Percentiles rank a stretch among this genome's conserved stretches.
These are phyloP conservation scores for Eleutherodactylus coqui DNA, from an alignment of 2,797 vertebrate species.

Conservation along the genomic window DNA sequence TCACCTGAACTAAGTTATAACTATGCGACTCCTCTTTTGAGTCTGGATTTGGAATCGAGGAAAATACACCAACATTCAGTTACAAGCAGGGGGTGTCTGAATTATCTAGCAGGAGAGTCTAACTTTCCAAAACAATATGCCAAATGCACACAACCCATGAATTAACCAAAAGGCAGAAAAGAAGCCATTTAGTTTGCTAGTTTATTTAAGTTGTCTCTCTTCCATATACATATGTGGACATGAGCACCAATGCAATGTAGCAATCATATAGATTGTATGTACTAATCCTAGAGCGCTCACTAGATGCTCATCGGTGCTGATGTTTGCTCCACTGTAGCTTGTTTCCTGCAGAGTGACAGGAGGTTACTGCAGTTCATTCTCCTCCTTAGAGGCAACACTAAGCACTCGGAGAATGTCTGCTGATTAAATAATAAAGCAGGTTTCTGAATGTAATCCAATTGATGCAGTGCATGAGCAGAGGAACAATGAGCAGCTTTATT, in stretches of 20 bases:
- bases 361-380: conserved; percentile 82
- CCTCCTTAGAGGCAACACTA: conserved; percentile 71
- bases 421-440: conserved; percentile 70
- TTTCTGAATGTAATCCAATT: conserved; percentile 69
- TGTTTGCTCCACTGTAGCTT: conserved; percentile 6
- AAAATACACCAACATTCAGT: no score
- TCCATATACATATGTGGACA: background rate
- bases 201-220: background rate
- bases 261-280: background rate
- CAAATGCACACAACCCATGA: background rate
- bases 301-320: background rate
- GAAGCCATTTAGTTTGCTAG: background rate
- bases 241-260: background rate
- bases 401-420: conserved; percentile 68
- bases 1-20: no score
- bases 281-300: background rate
- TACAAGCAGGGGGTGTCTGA: no score
- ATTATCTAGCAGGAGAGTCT: no score
- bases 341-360: conserved; percentile 67
- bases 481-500: conserved; percentile 60
- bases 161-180: no score
- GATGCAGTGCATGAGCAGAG: conserved; percentile 51
- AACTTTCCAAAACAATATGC: no score
- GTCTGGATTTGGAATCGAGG: no score
- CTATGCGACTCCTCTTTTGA: no score